phyloP scores from a whole-genome alignment of 1,140 invertebrate genomes.

The Orchestia grillus region DNA sequence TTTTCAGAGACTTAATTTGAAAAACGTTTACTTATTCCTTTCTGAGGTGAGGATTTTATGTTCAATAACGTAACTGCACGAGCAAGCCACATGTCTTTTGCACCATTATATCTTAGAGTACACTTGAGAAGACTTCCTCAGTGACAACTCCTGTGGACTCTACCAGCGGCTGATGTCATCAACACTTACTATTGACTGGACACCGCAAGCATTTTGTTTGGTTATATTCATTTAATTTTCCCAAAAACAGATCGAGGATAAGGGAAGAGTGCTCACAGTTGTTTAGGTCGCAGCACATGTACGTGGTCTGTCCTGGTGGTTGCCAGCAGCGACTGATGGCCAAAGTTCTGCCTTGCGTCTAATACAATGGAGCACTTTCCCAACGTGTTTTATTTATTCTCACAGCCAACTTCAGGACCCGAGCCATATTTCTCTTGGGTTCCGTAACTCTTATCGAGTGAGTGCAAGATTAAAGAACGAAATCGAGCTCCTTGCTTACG shows the following conservation, averaged over 20 bases:
- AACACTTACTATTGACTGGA: not conserved
- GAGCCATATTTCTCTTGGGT: not conserved
- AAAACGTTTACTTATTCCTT: not conserved
- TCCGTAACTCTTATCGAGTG: not conserved
- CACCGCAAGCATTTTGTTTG: conserved; percentile 14
- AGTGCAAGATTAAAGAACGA: not conserved
- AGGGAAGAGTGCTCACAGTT: not conserved
- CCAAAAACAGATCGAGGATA: conserved; percentile 41
- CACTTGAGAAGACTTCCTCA: not conserved
- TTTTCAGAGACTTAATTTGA: not conserved
- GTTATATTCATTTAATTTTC: conserved; percentile 52
- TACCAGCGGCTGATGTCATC: not conserved
- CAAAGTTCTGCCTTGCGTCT: conserved; percentile 13
- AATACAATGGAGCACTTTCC: conserved; percentile 49
- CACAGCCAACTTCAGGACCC: not conserved
- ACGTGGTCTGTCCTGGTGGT: not conserved
- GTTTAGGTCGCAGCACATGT: conserved; percentile 3
- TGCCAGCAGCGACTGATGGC: not conserved
- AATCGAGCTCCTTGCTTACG: not conserved
- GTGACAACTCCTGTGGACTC: not conserved
- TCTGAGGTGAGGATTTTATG: not conserved
- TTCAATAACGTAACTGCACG: not conserved
- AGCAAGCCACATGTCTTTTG: not conserved
- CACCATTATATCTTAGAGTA: not conserved
- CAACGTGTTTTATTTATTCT: not conserved